Base-by-base conservation (phyloP, 2,888 invertebrate species). In the Acrocera orbiculus region DNA sequence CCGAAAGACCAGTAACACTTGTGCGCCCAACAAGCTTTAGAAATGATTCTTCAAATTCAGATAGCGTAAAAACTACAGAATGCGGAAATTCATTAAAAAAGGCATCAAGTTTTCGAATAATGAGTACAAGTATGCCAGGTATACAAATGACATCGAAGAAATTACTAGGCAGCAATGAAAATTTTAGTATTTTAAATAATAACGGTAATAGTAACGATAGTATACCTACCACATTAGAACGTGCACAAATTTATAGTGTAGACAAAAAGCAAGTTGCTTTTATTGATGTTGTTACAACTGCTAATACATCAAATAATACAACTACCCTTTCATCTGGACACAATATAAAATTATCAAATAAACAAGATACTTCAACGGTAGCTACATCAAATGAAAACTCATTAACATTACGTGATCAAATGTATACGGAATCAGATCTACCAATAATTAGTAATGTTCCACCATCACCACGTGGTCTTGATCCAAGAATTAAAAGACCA, bases 1-100 rank as follows among this genome's bases (percentile, higher is more conserved):
- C 85, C 31, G 81, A 82, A 54, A 67, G 85, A 35, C 37, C 34
- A 14, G 28, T 37, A 13, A 42, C 44, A 5, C 29, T 44, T 16
- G 37, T 43, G 37, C 33, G 43, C 4, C 41, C 44, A 16, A 36
- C 40, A 6, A 39, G 40, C 30, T 41, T 41, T 25, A 23, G 39
- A 28, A 28, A 37, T 4, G 29, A 39, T 15, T 23, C 24, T 16
- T n/a, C n/a, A n/a, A n/a, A n/a, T n/a, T n/a, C n/a, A n/a, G n/a
- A n/a, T n/a, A n/a, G n/a, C n/a, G n/a, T n/a, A n/a, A n/a, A n/a
- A n/a, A n/a, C n/a, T n/a, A n/a, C n/a, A n/a, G n/a, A 33, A 4
- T 20, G 23, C 4, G 34, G 22, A 8, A 34, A 19, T 13, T 25
- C 26, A 15, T 19, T 44, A 9, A 43, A 43, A 27, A 44, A 44